Evolutionary conservation across 2,797 vertebrate genomes (phyloP), one percentile per base, ranked within the genome.

Genomic region (Gobionotothen gibberifrons): DNA sequence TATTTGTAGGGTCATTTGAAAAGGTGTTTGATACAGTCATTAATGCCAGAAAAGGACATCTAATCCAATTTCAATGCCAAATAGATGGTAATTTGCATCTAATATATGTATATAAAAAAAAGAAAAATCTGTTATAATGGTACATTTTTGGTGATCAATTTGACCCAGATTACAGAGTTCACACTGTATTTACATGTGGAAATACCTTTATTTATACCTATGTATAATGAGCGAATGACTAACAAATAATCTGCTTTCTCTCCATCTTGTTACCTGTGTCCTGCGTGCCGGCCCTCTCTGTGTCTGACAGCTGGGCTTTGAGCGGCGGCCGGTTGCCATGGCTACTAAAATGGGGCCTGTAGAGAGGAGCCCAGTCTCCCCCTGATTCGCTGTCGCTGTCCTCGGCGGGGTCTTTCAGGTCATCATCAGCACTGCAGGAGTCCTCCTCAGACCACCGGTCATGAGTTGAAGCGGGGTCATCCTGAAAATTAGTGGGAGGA

Each of bases 341-440:
- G 83, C 52, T 61, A 81, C 86, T 65, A 68, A 79, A 29, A 84
- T 71, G 86, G 60, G 88, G 60, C 83, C 85, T 89, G 88, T 78
- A 76, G 79, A 74, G 69, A 60, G 78, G 83, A 64, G 57, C 53
- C 85, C 88, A 88, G 79, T 85, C 72, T 43, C 65, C 13, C 74
- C 89, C 90, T 68, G 91, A 90, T 55, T 93, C 91, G 4, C 82
- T 77, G 87, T 83, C 85, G 57, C 88, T 89, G 83, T 91, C 86
- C 74, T 85, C 80, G 0, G 40, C 39, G 0, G 63, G 82, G 77
- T 91, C 90, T 76, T 82, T 86, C 11, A 46, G 88, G 85, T 90
- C 79, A 16, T 86, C 87, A 3, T 92, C 85, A 0, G 79, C 59
- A n/a, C 84, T 73, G 85, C 82, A 80, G 49, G 82, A 85, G 57